Conservation (phyloP, 1,140 invertebrate genomes). For the Batillaria attramentaria region DNA sequence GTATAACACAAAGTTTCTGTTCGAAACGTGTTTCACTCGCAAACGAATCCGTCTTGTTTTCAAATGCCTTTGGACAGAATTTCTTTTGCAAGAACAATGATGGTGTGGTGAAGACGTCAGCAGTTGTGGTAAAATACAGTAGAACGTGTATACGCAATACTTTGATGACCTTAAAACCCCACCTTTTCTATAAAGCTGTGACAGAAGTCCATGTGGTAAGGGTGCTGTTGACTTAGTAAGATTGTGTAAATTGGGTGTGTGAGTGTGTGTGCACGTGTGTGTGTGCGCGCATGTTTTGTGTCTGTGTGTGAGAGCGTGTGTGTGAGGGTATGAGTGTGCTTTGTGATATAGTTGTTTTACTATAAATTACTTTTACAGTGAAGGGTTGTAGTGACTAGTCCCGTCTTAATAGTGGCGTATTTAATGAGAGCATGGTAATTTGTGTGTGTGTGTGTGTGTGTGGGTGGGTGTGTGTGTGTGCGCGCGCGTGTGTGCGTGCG, state of each 20-base stretch:
- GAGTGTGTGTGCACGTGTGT: neutral
- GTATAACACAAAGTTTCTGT: no score
- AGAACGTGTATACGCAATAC: neutral
- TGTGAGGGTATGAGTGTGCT: neutral
- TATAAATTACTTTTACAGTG: neutral
- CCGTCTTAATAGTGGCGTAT: neutral
- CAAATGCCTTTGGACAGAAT: neutral
- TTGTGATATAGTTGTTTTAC: neutral
- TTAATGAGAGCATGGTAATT: conserved; percentile 1
- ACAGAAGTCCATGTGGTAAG: no score
- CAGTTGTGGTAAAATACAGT: neutral
- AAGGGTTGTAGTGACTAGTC: no score
- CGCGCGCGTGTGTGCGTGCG: conserved; percentile 10
- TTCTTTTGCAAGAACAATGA: neutral
- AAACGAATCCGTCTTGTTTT: neutral
- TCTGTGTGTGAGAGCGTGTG: neutral
- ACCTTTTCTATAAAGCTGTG: no score
- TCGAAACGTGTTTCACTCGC: no score
- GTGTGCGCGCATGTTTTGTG: neutral
- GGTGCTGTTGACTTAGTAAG: neutral
- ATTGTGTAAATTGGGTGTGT: neutral
- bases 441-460: conserved; percentile 1
- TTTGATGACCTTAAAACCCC: neutral
- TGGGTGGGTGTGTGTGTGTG: conserved; percentile 25
- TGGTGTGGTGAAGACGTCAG: neutral